phyloP scores from a whole-genome alignment of 2,797 vertebrate species.

The Clamator glandarius region DNA sequence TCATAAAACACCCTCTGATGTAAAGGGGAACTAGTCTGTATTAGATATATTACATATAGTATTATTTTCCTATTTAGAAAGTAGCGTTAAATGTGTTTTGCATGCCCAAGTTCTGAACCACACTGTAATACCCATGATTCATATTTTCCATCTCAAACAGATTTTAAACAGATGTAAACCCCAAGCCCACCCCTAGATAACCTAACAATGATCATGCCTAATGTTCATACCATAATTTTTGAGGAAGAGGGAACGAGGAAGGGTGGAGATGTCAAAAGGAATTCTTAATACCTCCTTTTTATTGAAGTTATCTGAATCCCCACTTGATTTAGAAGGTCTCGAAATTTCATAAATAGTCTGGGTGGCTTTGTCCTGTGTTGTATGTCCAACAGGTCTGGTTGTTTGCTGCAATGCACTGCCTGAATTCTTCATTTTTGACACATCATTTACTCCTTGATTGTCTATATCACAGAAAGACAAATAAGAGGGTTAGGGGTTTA shows the following conservation, averaged over 20 bases:
- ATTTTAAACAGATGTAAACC: background rate
- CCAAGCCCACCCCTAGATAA: background rate
- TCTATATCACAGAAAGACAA: slow-evolving; percentile 62
- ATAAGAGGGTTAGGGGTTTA: background rate
- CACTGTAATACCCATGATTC: background rate
- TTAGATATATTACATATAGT: too few species aligned
- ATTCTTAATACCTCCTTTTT: slow-evolving; percentile 84
- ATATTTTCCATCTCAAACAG: background rate
- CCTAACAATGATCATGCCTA: background rate
- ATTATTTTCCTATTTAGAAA: background rate
- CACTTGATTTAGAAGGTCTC: slow-evolving; percentile 14
- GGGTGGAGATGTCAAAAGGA: background rate
- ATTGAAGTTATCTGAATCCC: slow-evolving; percentile 52
- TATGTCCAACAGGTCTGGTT: background rate
- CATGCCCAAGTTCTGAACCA: background rate
- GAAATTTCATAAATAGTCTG: slow-evolving; percentile 81
- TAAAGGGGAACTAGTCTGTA: background rate
- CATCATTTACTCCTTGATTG: slow-evolving; percentile 61
- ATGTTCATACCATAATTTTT: background rate
- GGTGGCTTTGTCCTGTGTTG: slow-evolving; percentile 75
- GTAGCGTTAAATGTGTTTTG: background rate
- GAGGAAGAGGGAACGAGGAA: too few species aligned
- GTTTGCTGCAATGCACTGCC: slow-evolving; percentile 5
- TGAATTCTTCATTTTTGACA: slow-evolving; percentile 52
- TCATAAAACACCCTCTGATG: background rate